A percentile compares a stretch with the other conserved stretches of the same genome.
Conservation (phyloP, 2,888 invertebrate genomes). For the Seira sanloemensis region DNA sequence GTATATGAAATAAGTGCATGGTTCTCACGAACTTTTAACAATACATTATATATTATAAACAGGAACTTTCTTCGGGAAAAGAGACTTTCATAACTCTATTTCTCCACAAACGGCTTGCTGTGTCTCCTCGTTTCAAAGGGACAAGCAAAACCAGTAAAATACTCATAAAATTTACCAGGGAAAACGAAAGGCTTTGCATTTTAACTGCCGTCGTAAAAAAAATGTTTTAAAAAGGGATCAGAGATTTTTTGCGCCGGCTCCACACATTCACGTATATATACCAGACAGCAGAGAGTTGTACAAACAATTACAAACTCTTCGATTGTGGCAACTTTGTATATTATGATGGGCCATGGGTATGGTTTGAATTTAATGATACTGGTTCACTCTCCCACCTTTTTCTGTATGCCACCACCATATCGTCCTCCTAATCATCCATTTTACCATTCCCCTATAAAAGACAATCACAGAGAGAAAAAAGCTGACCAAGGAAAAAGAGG, state of each 20-base stretch:
- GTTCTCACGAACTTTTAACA: no score
- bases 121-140: not conserved
- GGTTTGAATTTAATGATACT: constrained; percentile 42
- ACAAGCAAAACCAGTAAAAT: not conserved
- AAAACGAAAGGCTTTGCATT: not conserved
- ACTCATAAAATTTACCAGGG: constrained; percentile 5
- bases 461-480: not conserved
- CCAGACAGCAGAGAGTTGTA: not conserved
- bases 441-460: not conserved
- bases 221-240: constrained; percentile 9
- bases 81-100: no score
- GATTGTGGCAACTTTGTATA: constrained; percentile 59
- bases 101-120: not conserved
- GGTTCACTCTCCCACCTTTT: constrained; percentile 42
- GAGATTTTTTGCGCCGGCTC: not conserved
- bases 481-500: not conserved
- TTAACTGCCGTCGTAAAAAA: not conserved
- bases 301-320: constrained; percentile 43
- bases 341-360: constrained; percentile 39
- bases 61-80: no score
- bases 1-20: no score
- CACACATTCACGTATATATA: not conserved
- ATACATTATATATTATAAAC: no score
- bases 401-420: not conserved
- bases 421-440: not conserved